A percentile compares a stretch with the other conserved stretches of the same genome.
phyloP scores from a whole-genome alignment of 1,140 invertebrate species.

The Bombus huntii region DNA sequence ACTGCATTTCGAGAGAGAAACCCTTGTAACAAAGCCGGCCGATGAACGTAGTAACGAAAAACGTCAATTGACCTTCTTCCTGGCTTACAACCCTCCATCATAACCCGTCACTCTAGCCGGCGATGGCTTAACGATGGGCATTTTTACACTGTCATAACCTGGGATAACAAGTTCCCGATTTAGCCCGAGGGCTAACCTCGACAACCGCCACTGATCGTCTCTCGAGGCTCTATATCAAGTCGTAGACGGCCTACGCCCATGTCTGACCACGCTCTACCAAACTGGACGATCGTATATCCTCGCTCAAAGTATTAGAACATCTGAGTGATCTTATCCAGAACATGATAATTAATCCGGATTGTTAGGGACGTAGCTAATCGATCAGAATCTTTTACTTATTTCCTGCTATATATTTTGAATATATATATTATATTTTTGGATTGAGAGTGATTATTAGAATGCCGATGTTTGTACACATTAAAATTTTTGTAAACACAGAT shows the following conservation, averaged over 20 bases:
- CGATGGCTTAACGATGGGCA: conserved; percentile 67
- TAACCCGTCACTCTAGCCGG: not conserved
- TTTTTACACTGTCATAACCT: conserved; percentile 76
- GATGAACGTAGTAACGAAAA: conserved; percentile 1
- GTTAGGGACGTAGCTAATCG: no score
- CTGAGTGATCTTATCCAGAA: no score
- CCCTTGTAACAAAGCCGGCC: not conserved
- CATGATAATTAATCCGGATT: no score
- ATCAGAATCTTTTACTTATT: no score
- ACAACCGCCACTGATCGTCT: conserved; percentile 55
- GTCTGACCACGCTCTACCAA: conserved; percentile 72
- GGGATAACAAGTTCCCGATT: conserved; percentile 75
- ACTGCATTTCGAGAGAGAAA: no score
- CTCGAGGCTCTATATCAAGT: no score
- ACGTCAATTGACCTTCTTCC: conserved; percentile 26
- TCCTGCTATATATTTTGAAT: no score
- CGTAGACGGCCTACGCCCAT: no score
- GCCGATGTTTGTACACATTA: no score
- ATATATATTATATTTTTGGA: no score
- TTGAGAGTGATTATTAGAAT: no score
- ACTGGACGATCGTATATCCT: not conserved
- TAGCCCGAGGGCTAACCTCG: conserved; percentile 70
- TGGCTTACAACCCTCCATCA: not conserved
- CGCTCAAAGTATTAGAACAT: conserved; percentile 57
- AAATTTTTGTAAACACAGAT: no score